Evolutionary conservation across 2,113 vertebrate genomes (phyloP), one percentile per base, ranked within the genome.

Genomic region (Narcine bancroftii): DNA sequence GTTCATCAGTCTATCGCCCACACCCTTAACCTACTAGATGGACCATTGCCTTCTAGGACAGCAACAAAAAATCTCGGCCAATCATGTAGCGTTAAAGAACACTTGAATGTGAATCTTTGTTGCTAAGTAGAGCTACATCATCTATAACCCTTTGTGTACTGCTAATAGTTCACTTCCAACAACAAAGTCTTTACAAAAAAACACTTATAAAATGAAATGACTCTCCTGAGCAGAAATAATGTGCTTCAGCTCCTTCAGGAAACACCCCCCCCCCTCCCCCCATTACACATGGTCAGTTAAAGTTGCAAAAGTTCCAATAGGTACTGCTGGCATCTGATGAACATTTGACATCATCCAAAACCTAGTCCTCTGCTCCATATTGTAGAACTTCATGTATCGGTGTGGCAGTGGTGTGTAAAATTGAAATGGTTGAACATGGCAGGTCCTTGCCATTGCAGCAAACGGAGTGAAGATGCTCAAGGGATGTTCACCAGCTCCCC

Each of bases 111-210:
- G 47, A 50, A 83, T 83, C 47, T 53, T 81, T 50, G 10, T 53
- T 33, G 45, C 13, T 33, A 53, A 53, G 33, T 26, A 83, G 24
- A 10, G 47, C 2, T 29, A 26, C 45, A 33, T 11, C 29, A 83
- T 83, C 11, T 45, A 50, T 2, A 47, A 24, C 15, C 42, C 76
- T 29, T 29, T 47, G 53, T 36, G 60, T 65, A 56, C 42, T 89
- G 56, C 36, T 15, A 63, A 63, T 89, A 56, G 85, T 17, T 2
- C 21, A 56, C 39, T 66, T 89, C 85, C 85, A 89, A 66, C 21
- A 66, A 89, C 85, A 89, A 66, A 36, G 83, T 42, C 60, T 39
- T 56, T 9, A 83, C 47, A 39, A 89, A 89, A 36, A 56, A 89
- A 89, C 19, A 56, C 63, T 63, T 89, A 65, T 39, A 65, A 39